Conservation (phyloP, 2,797 vertebrate genomes). For the Caiman crocodilus region DNA sequence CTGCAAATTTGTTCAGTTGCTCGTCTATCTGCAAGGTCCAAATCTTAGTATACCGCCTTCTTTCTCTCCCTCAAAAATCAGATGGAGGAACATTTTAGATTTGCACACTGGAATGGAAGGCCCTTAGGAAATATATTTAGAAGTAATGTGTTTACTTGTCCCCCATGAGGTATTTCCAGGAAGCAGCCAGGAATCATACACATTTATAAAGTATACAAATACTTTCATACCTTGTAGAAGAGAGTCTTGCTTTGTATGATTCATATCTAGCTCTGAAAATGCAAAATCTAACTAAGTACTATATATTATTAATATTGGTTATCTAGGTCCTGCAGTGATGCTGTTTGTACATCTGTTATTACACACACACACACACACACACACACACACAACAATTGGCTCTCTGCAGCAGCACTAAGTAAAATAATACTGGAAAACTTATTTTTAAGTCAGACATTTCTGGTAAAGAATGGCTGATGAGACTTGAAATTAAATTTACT, state of each 20-base stretch:
- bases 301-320: background rate
- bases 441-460: background rate
- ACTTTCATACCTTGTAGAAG: slow-evolving; percentile 7
- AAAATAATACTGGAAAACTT: background rate
- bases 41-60: background rate
- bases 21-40: background rate
- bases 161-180: background rate
- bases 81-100: background rate
- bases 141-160: background rate
- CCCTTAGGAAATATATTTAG: background rate
- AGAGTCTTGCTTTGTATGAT: background rate
- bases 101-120: background rate
- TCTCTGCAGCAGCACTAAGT: background rate
- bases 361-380: too few relatives aligned
- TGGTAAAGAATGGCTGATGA: background rate
- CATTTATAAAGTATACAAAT: slow-evolving; percentile 8
- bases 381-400: background rate
- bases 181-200: rapidly evolving
- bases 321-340: background rate
- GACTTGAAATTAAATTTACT: background rate
- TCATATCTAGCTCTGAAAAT: slow-evolving; percentile 40
- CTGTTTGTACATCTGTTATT: background rate
- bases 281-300: background rate
- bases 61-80: background rate
- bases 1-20: background rate